Evolutionary conservation across 2,888 invertebrate genomes (phyloP), one percentile per base, ranked within the genome.

Genomic region (Athrips mouffetella): DNA sequence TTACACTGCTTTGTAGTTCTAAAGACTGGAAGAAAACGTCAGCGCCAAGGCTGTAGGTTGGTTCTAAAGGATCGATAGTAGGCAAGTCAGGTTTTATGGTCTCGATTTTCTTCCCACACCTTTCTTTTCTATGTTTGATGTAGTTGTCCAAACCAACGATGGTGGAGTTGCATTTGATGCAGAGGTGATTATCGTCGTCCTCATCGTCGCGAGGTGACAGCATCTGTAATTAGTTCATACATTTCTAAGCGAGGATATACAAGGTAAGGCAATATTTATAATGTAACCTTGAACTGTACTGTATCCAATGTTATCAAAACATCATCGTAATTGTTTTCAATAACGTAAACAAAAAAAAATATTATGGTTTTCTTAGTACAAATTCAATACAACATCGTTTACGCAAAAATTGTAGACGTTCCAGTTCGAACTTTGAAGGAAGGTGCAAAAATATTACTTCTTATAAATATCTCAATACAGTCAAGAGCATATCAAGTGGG

Each of bases 1-100:
- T 93, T 0, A 90, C 88, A 62, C 93, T 94, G 65, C 94, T 94
- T 63, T 94, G 94, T 10, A 95, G 72, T 66, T 95, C 94, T 27
- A 97, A 77, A 0, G 95, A 95, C 29, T 94, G 95, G 65, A 97
- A 97, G 76, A 97, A 97, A 3, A 96, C 93, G 69, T 95, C 95
- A 0, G 96, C 95, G 54, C 94, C 94, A 3, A 94, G 82, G 42
- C 90, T 90, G 59, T 92, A 92, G 51, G 82, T 62, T 48, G 88
- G 73, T 70, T 89, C 79, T 56, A 90, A 57, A 37, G 84, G 50
- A 53, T 89, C 77, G 49, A 85, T 72, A 0, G 79, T 59, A 1
- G 80, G 73, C 5, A 83, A 60, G 20, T 76, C 80, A 1, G 76
- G 54, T 59, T 81, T 81, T 0, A 60, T 58, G 0, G 60, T 58